phyloP scores from a whole-genome alignment of 1,140 invertebrate species.

The Dolichoris vasculosae region DNA sequence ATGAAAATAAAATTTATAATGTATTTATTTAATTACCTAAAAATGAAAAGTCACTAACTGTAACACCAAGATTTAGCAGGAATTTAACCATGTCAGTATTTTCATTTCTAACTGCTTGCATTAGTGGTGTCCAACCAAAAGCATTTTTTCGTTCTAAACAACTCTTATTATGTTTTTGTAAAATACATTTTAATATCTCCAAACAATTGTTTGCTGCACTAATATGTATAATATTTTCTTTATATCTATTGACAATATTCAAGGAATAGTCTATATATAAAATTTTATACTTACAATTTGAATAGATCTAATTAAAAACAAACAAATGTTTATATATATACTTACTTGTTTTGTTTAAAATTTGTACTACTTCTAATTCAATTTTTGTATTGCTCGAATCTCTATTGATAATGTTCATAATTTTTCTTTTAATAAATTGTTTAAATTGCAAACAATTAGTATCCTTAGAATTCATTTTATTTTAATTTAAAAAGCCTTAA shows the following conservation, averaged over 20 bases:
- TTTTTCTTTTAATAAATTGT: constrained; percentile 4
- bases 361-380: constrained; percentile 37
- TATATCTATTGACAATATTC: constrained; percentile 66
- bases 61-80: constrained; percentile 67
- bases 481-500: background rate
- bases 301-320: background rate
- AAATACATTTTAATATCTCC: constrained; percentile 61
- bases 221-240: constrained; percentile 68
- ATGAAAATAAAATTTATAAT: constrained; percentile 18
- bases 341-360: constrained; percentile 42
- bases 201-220: constrained; percentile 66
- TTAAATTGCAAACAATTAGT: background rate
- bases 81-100: constrained; percentile 68
- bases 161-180: constrained; percentile 55
- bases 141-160: constrained; percentile 69
- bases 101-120: constrained; percentile 74
- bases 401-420: background rate
- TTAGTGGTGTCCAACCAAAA: constrained; percentile 75
- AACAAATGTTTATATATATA: background rate
- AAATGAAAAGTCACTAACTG: constrained; percentile 70
- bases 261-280: constrained; percentile 63
- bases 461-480: constrained; percentile 17
- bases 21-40: constrained; percentile 64
- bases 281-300: background rate
- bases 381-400: constrained; percentile 21